Evolutionary conservation across 2,888 invertebrate genomes (phyloP).

Genomic region (Pimpla rufipes): DNA sequence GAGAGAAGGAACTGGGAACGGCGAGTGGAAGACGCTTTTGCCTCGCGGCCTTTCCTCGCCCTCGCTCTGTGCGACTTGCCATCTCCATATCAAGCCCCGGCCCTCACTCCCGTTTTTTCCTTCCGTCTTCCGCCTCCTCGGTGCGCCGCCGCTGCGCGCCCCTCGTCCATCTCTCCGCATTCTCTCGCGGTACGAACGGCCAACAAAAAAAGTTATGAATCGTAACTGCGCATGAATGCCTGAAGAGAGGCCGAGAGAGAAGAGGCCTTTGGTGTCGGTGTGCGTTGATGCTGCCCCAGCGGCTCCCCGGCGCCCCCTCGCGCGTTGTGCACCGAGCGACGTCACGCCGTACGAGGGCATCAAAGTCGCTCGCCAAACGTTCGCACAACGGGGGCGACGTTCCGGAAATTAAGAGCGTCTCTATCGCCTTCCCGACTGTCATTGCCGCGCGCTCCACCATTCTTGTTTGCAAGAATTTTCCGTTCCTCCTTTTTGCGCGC

Average conservation of each 20-base stretch:
- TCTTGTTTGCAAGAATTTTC: slow-evolving; percentile 5
- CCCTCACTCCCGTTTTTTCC: slow-evolving; percentile 39
- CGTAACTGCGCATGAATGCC: slow-evolving; percentile 81
- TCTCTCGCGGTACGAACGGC: slow-evolving; percentile 44
- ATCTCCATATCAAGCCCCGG: slow-evolving; percentile 59
- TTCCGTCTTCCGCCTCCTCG: slow-evolving; percentile 46
- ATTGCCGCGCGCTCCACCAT: slow-evolving; percentile 12
- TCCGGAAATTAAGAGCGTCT: slow-evolving; percentile 60
- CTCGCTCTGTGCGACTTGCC: slow-evolving; percentile 44
- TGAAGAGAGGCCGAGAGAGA: slow-evolving; percentile 71
- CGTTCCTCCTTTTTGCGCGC: not conserved
- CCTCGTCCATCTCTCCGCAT: slow-evolving; percentile 2
- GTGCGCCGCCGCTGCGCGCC: slow-evolving; percentile 2
- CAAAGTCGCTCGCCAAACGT: slow-evolving; percentile 45
- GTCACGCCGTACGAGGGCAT: slow-evolving; percentile 11
- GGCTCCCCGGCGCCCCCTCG: too few relatives aligned
- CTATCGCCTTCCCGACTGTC: slow-evolving; percentile 26
- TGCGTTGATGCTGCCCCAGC: too few relatives aligned
- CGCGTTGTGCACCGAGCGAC: too few relatives aligned
- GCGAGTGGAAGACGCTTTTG: slow-evolving; percentile 58
- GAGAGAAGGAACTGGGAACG: slow-evolving; percentile 35
- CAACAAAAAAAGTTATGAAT: slow-evolving; percentile 78
- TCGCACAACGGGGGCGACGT: slow-evolving; percentile 33
- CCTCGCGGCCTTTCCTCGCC: slow-evolving; percentile 62
- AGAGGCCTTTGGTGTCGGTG: slow-evolving; percentile 49